A percentile compares a stretch with the other conserved stretches of the same genome.
Conservation (phyloP, 1,140 invertebrate genomes). For the Pollicipes pollicipes region DNA sequence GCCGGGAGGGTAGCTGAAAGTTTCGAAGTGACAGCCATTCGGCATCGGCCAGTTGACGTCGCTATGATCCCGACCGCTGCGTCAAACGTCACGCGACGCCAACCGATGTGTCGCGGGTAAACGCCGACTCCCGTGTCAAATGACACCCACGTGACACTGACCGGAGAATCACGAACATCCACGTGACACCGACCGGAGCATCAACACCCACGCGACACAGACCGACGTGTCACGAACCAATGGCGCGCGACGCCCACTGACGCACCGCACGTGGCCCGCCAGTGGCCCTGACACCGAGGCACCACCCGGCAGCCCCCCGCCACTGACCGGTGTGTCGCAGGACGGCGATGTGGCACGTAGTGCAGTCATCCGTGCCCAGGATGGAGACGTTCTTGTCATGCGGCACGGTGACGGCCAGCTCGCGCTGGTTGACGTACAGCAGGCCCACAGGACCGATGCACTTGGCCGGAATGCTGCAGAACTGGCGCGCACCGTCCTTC, state of each 20-base stretch:
- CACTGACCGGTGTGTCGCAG: background rate
- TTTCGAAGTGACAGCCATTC: too few species aligned
- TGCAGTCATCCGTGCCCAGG: constrained; percentile 5
- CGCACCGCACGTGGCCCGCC: background rate
- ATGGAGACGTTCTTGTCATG: constrained; percentile 39
- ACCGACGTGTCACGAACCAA: constrained; percentile 11
- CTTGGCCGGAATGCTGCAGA: constrained; percentile 38
- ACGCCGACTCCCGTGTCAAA: constrained; percentile 6
- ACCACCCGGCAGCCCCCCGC: too few species aligned
- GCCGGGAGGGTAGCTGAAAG: too few species aligned
- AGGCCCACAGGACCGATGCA: constrained; percentile 63
- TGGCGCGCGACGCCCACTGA: background rate
- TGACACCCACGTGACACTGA: constrained; percentile 7
- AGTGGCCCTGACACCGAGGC: background rate
- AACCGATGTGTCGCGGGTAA: background rate
- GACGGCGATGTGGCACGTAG: background rate
- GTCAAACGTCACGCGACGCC: background rate
- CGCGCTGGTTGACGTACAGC: constrained; percentile 73
- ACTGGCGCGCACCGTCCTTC: too few species aligned
- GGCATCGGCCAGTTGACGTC: too few species aligned
- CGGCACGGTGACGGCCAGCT: constrained; percentile 71
- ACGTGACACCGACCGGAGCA: too few species aligned
- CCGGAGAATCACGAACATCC: constrained; percentile 3
- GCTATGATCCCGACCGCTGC: too few species aligned
- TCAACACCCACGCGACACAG: constrained; percentile 4